Evolutionary conservation across 2,113 vertebrate species (phyloP).

Genomic region (Scatophagus argus): DNA sequence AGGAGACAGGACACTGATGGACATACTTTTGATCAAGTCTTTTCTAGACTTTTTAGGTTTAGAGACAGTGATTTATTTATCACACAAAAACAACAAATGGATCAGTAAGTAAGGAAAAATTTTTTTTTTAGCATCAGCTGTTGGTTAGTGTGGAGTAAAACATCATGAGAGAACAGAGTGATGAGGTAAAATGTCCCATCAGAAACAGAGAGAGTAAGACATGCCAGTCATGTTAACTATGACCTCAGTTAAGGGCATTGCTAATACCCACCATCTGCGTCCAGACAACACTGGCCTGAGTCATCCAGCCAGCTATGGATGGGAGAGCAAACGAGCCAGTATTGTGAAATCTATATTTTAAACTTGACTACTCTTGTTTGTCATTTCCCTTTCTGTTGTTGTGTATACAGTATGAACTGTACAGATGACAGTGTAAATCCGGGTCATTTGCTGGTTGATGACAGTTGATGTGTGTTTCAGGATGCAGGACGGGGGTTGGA

Average conservation of each 20-base stretch:
- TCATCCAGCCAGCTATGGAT: slow-evolving; percentile 64
- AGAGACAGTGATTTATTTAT: background rate
- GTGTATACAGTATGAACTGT: background rate
- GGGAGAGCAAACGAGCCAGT: background rate
- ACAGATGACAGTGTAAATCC: background rate
- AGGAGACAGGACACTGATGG: too few relatives aligned
- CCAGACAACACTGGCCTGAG: slow-evolving; percentile 69
- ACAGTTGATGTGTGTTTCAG: slow-evolving; percentile 78
- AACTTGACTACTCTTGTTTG: slow-evolving; percentile 11
- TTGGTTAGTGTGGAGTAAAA: background rate
- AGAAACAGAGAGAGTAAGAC: slow-evolving; percentile 27
- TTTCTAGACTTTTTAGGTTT: too few relatives aligned
- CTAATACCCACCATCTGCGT: slow-evolving; percentile 76
- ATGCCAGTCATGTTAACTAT: slow-evolving; percentile 60
- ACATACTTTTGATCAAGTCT: background rate
- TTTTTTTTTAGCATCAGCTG: too few relatives aligned
- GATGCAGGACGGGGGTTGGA: slow-evolving; percentile 88
- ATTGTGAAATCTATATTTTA: slow-evolving; percentile 41
- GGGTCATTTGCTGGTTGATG: background rate
- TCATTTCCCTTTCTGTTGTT: slow-evolving; percentile 19
- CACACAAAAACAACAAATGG: too few relatives aligned
- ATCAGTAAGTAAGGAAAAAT: too few relatives aligned
- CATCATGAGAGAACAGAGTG: background rate
- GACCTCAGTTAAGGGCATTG: slow-evolving; percentile 56
- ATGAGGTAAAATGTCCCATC: slow-evolving; percentile 22